Conservation (phyloP, 1,140 invertebrate genomes). For the Drosophila ananassae region DNA sequence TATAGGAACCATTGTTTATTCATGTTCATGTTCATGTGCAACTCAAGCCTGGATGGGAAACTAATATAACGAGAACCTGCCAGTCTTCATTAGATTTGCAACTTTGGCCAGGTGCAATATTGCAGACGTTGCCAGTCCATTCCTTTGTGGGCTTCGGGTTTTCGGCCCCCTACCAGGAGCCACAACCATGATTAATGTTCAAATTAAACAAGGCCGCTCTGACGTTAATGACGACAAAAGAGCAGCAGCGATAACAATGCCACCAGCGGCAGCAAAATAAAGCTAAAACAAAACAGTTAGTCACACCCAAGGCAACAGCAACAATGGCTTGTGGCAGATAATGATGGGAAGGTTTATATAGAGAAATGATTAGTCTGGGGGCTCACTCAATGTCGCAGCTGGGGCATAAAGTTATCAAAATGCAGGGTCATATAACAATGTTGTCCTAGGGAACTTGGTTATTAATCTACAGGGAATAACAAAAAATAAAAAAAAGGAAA, state of each 20-base stretch:
- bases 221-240: slow-evolving; percentile 78
- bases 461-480: slow-evolving; percentile 4
- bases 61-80: slow-evolving; percentile 47
- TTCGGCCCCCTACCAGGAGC: slow-evolving; percentile 10
- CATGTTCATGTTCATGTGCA: no score
- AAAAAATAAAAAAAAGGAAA: neutral
- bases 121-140: slow-evolving; percentile 9
- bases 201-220: slow-evolving; percentile 74
- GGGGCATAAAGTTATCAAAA: slow-evolving; percentile 26
- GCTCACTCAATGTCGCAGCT: slow-evolving; percentile 29
- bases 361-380: slow-evolving; percentile 29
- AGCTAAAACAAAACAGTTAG: slow-evolving; percentile 41
- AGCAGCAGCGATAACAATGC: slow-evolving; percentile 54
- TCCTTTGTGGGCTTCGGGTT: neutral
- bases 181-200: slow-evolving; percentile 70
- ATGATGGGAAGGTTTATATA: slow-evolving; percentile 27
- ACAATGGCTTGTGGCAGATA: slow-evolving; percentile 22
- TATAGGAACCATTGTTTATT: neutral
- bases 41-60: slow-evolving; percentile 20
- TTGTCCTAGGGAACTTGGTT: slow-evolving; percentile 1
- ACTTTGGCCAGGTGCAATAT: slow-evolving; percentile 40
- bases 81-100: slow-evolving; percentile 47
- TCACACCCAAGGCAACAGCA: slow-evolving; percentile 38
- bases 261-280: slow-evolving; percentile 13
- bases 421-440: slow-evolving; percentile 1